phyloP scores from a whole-genome alignment of 35 echinoderm and acorn worm genomes.

The Lytechinus pictus region DNA sequence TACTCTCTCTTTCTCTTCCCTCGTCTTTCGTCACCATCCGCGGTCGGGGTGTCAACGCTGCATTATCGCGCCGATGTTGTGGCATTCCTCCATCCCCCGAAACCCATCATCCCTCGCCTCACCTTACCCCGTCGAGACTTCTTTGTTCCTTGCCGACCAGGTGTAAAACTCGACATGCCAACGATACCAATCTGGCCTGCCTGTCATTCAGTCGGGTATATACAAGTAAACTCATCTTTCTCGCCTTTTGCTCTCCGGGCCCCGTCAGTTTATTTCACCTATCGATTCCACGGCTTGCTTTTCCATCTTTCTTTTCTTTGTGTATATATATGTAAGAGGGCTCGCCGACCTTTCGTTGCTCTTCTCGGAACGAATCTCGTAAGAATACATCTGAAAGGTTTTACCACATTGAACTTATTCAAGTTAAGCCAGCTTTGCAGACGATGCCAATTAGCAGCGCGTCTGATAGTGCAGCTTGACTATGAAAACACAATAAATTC shows the following conservation, averaged over 20 bases:
- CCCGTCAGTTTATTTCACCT: slow-evolving; percentile 41
- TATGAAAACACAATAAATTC: neutral
- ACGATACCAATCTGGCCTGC: slow-evolving; percentile 34
- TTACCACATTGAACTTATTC: neutral
- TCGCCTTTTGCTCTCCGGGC: slow-evolving; percentile 22
- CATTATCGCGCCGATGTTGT: slow-evolving; percentile 44
- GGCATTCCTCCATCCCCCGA: slow-evolving; percentile 45
- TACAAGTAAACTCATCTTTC: slow-evolving; percentile 47
- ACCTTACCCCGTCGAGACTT: slow-evolving; percentile 40
- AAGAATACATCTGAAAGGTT: neutral
- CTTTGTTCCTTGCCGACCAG: slow-evolving; percentile 50
- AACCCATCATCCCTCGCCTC: slow-evolving; percentile 48
- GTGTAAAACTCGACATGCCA: slow-evolving; percentile 50
- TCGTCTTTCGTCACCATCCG: neutral
- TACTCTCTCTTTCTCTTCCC: neutral
- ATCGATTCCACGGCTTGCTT: slow-evolving; percentile 23
- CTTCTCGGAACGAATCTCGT: neutral
- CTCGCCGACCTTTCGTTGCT: neutral
- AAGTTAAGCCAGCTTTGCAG: neutral
- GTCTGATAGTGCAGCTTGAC: neutral
- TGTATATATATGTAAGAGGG: neutral
- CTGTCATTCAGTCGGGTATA: slow-evolving; percentile 28
- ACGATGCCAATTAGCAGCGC: neutral
- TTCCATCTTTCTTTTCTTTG: slow-evolving; percentile 23
- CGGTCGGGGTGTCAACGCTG: slow-evolving; percentile 44